A percentile compares a stretch with the other conserved stretches of the same genome.
Evolutionary conservation across 2,113 vertebrate species (phyloP).

Genomic region (Phalacrocorax carbo): DNA sequence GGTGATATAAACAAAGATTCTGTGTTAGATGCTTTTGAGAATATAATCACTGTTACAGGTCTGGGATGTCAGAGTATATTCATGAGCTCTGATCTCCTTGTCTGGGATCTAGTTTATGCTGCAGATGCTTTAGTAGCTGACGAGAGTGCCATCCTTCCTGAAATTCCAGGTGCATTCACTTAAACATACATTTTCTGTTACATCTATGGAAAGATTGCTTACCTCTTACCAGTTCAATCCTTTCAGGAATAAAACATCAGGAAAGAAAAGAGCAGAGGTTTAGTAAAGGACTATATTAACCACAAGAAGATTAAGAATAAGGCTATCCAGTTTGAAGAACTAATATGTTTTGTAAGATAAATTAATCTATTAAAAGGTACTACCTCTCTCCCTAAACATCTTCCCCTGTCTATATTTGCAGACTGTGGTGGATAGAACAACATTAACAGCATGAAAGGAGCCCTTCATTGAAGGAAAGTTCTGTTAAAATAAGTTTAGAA

Average conservation of each 20-base stretch:
- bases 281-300: background rate
- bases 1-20: background rate
- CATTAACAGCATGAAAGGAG: background rate
- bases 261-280: background rate
- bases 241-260: background rate
- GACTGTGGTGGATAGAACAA: background rate
- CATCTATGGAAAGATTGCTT: background rate
- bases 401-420: background rate
- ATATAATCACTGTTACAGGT: background rate
- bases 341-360: background rate
- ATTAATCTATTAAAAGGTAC: background rate
- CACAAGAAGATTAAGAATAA: background rate
- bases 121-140: background rate
- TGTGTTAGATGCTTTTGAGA: background rate
- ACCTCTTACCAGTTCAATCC: background rate
- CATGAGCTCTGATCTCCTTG: background rate
- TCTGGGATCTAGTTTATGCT: background rate
- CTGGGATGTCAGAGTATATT: background rate
- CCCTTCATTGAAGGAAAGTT: background rate
- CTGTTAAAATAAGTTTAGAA: background rate
- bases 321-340: background rate
- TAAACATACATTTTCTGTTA: background rate
- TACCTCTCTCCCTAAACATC: background rate
- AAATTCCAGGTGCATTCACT: background rate
- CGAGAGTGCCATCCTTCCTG: background rate